A percentile compares a stretch with the other conserved stretches of the same genome.
phyloP scores from a whole-genome alignment of 64 coral and sea anemone species.

The Orbicella faveolata region DNA sequence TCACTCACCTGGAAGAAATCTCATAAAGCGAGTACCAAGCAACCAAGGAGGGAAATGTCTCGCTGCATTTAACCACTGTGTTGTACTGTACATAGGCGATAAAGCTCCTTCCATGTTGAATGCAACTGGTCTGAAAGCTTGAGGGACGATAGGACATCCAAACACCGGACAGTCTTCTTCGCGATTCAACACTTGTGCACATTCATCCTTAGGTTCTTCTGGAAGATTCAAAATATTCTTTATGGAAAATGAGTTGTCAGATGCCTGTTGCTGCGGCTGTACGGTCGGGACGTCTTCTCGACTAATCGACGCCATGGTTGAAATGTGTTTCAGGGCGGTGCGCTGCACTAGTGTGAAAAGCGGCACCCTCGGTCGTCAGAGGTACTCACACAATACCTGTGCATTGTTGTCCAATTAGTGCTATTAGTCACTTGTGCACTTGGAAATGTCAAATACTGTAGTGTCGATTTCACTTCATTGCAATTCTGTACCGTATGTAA shows the following conservation, averaged over 20 bases:
- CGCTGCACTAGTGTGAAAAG: constrained; percentile 4
- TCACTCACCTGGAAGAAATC: constrained; percentile 25
- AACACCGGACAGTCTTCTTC: neutral
- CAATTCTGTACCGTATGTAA: neutral
- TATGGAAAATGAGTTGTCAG: constrained; percentile 11
- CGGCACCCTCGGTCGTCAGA: neutral
- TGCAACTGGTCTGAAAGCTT: neutral
- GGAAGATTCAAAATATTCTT: constrained; percentile 4
- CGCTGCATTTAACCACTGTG: neutral
- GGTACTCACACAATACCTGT: constrained; percentile 5
- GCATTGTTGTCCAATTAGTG: constrained; percentile 13
- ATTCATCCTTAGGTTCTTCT: neutral
- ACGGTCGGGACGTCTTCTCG: neutral
- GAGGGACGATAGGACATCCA: constrained; percentile 1
- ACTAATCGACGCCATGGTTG: neutral
- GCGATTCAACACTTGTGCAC: too few relatives aligned
- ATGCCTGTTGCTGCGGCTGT: neutral
- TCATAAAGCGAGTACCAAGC: constrained; percentile 12
- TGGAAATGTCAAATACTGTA: constrained; percentile 17
- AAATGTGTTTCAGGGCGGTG: neutral
- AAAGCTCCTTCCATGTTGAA: neutral
- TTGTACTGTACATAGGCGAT: neutral
- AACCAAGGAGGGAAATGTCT: neutral
- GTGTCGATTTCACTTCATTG: neutral
- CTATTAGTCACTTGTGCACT: neutral